A percentile compares a stretch with the other conserved stretches of the same genome.
phyloP scores from a whole-genome alignment of 2,888 invertebrate species.

The Eueremaeus valkanovi region DNA sequence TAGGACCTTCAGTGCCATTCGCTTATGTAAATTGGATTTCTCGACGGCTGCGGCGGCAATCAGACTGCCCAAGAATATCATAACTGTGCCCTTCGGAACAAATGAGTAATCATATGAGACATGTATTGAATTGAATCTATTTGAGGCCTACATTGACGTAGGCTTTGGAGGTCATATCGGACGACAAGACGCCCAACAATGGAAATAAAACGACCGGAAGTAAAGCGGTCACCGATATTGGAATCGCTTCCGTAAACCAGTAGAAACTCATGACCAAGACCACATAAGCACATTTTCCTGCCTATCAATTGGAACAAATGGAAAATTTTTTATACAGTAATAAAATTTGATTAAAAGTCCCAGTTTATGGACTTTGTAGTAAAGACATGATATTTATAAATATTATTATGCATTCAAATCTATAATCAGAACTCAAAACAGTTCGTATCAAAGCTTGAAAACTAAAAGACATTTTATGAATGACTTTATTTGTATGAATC shows the following conservation, averaged over 20 bases:
- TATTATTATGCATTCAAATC: too few species aligned
- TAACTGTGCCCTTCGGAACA: slow-evolving; percentile 38
- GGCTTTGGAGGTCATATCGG: slow-evolving; percentile 43
- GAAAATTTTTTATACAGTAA: neutral
- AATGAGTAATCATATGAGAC: neutral
- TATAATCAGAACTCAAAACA: too few species aligned
- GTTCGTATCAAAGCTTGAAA: too few species aligned
- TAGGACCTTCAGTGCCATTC: slow-evolving; percentile 41
- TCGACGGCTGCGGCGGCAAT: slow-evolving; percentile 41
- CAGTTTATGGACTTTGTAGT: neutral
- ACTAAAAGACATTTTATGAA: too few species aligned
- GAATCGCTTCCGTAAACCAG: slow-evolving; percentile 50
- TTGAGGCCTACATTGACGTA: slow-evolving; percentile 40
- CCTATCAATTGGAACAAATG: neutral
- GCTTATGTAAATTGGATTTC: slow-evolving; percentile 39
- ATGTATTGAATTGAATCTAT: neutral
- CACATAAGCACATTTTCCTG: slow-evolving; percentile 50
- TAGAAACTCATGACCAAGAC: slow-evolving; percentile 50
- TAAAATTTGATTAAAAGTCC: too few species aligned
- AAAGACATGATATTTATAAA: neutral
- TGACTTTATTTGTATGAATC: too few species aligned
- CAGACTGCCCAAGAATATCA: slow-evolving; percentile 40
- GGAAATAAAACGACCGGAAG: slow-evolving; percentile 48
- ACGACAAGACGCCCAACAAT: slow-evolving; percentile 46
- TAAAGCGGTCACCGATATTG: slow-evolving; percentile 48